These are phyloP conservation scores for Okamejei kenojei DNA, from an alignment of 2,797 vertebrate species.

Conservation along the genomic window DNA sequence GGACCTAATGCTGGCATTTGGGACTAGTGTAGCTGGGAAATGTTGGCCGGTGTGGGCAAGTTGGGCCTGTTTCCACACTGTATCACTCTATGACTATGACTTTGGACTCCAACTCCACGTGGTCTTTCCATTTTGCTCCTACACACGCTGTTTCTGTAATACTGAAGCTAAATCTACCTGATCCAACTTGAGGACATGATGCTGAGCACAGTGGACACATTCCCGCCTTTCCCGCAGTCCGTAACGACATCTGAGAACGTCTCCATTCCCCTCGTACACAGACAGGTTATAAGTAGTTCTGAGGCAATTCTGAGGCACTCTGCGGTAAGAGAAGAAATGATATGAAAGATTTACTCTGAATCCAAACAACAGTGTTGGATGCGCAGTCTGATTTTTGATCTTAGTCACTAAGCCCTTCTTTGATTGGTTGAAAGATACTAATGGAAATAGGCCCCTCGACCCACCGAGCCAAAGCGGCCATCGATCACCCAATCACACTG, in stretches of 20 bases:
- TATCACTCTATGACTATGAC: too few relatives aligned
- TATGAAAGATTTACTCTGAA: neutral
- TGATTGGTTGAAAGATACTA: too few relatives aligned
- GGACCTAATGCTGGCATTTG: too few relatives aligned
- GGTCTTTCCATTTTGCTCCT: too few relatives aligned
- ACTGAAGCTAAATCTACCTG: conserved; percentile 46
- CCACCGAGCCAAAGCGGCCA: too few relatives aligned
- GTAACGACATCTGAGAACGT: conserved; percentile 56
- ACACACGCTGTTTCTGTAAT: too few relatives aligned
- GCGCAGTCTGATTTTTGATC: neutral
- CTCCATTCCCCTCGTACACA: conserved; percentile 57
- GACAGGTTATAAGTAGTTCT: conserved; percentile 48
- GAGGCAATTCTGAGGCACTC: conserved; percentile 52
- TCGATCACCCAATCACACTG: too few relatives aligned
- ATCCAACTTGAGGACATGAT: conserved; percentile 53
- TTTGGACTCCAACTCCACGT: too few relatives aligned
- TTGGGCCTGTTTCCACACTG: too few relatives aligned
- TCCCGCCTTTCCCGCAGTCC: conserved; percentile 45
- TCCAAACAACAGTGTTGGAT: neutral
- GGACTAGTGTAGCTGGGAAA: too few relatives aligned
- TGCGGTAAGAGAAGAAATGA: conserved; percentile 41
- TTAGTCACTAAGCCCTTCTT: neutral
- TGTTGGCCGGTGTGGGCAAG: too few relatives aligned
- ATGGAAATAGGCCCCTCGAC: too few relatives aligned
- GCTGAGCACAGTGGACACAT: conserved; percentile 49